Conservation (phyloP, 2,113 vertebrate species). For the Phoxinus phoxinus region DNA sequence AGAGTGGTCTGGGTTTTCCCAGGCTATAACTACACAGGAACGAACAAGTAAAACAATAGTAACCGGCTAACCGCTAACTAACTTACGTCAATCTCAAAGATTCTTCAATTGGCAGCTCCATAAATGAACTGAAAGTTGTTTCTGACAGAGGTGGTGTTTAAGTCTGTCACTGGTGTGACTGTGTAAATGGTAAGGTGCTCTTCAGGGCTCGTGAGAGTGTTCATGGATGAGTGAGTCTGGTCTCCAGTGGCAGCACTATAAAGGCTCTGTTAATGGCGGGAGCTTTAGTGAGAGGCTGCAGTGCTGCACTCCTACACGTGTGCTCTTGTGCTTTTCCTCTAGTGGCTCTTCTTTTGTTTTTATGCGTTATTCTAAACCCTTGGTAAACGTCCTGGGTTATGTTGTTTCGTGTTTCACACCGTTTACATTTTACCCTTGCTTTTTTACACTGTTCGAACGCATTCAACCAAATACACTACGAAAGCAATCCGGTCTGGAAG, state of each 20-base stretch:
- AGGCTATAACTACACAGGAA: too few species aligned
- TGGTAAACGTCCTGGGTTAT: background rate
- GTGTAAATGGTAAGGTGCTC: constrained; percentile 11
- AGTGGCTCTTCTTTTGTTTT: background rate
- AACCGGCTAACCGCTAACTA: too few species aligned
- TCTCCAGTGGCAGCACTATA: constrained; percentile 36
- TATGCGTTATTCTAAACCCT: background rate
- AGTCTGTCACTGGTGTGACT: background rate
- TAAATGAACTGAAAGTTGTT: background rate
- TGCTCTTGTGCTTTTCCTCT: background rate
- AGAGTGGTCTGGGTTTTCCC: too few species aligned
- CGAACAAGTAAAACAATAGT: too few species aligned
- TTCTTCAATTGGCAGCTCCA: background rate
- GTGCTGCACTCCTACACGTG: constrained; percentile 36
- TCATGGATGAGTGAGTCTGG: constrained; percentile 6
- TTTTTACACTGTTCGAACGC: background rate
- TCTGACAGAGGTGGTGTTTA: background rate
- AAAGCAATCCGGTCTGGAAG: too few species aligned
- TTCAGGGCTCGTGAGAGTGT: constrained; percentile 11
- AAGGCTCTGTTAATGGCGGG: constrained; percentile 44
- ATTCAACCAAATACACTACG: too few species aligned
- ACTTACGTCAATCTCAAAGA: background rate
- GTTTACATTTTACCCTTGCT: background rate
- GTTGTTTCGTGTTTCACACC: background rate
- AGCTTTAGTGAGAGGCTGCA: constrained; percentile 40